Percentiles rank a stretch among this genome's conserved stretches.
Conservation (phyloP, 2,113 vertebrate genomes). For the Salvelinus namaycush region DNA sequence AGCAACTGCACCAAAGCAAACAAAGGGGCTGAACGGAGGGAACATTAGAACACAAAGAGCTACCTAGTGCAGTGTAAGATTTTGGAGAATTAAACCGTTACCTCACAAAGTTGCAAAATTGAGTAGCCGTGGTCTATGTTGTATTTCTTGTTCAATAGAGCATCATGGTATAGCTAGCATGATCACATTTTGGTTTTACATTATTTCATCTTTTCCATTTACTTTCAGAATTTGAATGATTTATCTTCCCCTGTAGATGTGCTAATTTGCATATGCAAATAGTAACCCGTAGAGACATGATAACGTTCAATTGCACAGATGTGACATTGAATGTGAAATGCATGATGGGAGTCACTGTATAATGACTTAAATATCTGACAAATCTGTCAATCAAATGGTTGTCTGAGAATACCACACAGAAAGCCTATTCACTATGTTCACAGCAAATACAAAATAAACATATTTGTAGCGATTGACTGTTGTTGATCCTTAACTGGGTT, state of each 20-base stretch:
- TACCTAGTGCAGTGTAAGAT: constrained; percentile 64
- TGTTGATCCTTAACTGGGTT: constrained; percentile 7
- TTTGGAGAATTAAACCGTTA: constrained; percentile 23
- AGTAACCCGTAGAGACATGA: constrained; percentile 52
- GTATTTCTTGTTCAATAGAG: neutral
- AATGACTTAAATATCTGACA: constrained; percentile 41
- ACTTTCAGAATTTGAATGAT: neutral
- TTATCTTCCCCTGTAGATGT: constrained; percentile 42
- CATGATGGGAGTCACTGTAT: constrained; percentile 37
- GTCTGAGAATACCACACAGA: too few species aligned
- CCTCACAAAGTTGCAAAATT: neutral
- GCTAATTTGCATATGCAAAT: constrained; percentile 78
- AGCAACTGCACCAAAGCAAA: constrained; percentile 79
- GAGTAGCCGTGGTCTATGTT: neutral
- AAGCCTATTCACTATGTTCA: neutral
- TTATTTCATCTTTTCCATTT: constrained; percentile 37
- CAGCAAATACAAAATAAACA: constrained; percentile 17
- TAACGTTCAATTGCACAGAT: constrained; percentile 50
- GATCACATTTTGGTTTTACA: constrained; percentile 22
- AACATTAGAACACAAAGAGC: constrained; percentile 73
- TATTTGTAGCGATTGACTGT: constrained; percentile 38
- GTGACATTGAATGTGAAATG: constrained; percentile 49
- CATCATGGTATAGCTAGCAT: neutral
- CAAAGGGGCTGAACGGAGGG: constrained; percentile 73
- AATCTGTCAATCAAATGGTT: too few species aligned